A percentile compares a stretch with the other conserved stretches of the same genome.
These are phyloP conservation scores for Penaeus japonicus DNA, from an alignment of 1,140 invertebrate species.

Conservation along the genomic window DNA sequence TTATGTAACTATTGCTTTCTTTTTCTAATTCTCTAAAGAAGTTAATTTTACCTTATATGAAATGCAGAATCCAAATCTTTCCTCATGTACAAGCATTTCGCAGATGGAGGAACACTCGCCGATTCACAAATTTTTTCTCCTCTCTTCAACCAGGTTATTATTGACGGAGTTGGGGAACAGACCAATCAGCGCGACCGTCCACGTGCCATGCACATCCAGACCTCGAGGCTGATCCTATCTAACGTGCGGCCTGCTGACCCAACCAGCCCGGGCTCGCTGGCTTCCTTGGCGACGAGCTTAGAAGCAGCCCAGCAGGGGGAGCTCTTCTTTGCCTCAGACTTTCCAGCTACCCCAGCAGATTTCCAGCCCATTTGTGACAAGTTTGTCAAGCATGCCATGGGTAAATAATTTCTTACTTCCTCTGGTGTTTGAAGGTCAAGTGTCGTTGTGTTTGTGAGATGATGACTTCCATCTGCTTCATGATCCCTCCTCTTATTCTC, in stretches of 20 bases:
- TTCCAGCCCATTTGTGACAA: constrained; percentile 77
- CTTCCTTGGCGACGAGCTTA: constrained; percentile 77
- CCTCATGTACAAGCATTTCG: no score
- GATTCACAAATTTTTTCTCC: background rate
- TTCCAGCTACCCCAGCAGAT: constrained; percentile 74
- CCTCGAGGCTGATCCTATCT: constrained; percentile 79
- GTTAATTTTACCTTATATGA: no score
- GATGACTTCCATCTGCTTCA: background rate
- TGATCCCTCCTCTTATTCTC: background rate
- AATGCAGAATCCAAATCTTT: no score
- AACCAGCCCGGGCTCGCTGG: constrained; percentile 69
- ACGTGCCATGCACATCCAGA: constrained; percentile 80
- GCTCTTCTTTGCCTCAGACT: constrained; percentile 76
- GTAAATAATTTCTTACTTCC: constrained; percentile 64
- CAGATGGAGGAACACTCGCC: background rate
- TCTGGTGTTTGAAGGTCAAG: background rate
- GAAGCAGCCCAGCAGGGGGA: constrained; percentile 66
- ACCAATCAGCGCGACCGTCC: constrained; percentile 81
- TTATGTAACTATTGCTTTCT: no score
- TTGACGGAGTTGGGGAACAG: constrained; percentile 29
- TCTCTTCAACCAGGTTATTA: background rate
- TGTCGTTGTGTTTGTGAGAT: background rate
- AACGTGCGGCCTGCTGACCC: constrained; percentile 67
- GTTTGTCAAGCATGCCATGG: constrained; percentile 77
- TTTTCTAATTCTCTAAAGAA: no score